These are phyloP conservation scores for Ictalurus furcatus DNA, from an alignment of 2,113 vertebrate species.

Conservation along the genomic window DNA sequence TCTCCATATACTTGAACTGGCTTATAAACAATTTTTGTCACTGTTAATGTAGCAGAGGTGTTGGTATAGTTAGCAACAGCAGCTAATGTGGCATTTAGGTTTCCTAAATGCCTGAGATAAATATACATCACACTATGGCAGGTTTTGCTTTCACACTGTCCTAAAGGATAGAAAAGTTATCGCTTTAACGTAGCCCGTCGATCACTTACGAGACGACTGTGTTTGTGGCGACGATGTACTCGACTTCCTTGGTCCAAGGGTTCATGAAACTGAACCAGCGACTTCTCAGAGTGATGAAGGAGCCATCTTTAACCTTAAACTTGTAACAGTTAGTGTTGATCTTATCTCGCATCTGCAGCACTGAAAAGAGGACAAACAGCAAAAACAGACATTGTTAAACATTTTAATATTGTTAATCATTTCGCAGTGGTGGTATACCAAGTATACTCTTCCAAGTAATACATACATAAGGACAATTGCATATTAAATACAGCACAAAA, in stretches of 20 bases:
- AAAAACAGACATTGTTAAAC: background rate
- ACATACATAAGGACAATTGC: background rate
- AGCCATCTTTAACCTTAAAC: constrained; percentile 84
- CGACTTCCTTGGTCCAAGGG: constrained; percentile 89
- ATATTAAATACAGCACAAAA: no score
- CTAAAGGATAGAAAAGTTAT: background rate
- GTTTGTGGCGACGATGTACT: constrained; percentile 86
- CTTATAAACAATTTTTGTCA: background rate
- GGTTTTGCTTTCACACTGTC: background rate
- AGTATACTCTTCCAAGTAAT: background rate
- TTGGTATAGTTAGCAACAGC: background rate
- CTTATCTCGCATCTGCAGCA: constrained; percentile 85
- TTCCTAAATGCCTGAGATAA: background rate
- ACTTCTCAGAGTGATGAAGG: constrained; percentile 81
- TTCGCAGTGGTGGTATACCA: background rate
- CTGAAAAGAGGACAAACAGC: constrained; percentile 62
- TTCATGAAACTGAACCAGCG: constrained; percentile 88
- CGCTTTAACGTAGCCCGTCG: background rate
- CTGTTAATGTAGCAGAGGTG: background rate
- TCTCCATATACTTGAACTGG: background rate
- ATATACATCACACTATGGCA: background rate
- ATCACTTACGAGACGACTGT: constrained; percentile 82
- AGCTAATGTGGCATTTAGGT: background rate
- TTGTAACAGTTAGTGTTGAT: constrained; percentile 83
- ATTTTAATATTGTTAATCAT: background rate